Percentiles rank a stretch among this genome's conserved stretches.
Evolutionary conservation across 2,113 vertebrate genomes (phyloP).

Genomic region (Thalassarche chlororhynchos): DNA sequence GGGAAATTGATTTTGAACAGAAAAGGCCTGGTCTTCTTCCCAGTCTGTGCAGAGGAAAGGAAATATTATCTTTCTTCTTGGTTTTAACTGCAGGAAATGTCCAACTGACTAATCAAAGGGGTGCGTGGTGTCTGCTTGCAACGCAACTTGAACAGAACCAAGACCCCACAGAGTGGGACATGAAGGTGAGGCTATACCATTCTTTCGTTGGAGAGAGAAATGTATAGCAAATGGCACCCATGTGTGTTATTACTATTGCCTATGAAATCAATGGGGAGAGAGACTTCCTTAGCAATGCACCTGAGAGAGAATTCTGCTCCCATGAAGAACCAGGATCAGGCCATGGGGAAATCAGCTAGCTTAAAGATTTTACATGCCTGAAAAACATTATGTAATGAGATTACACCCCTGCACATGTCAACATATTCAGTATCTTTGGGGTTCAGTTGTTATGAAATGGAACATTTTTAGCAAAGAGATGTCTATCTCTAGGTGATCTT

Average conservation of each 20-base stretch:
- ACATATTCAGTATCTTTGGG: background rate
- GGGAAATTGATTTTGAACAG: background rate
- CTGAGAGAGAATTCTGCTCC: background rate
- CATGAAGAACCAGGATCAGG: background rate
- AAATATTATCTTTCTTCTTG: background rate
- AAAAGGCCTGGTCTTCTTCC: background rate
- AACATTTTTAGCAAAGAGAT: background rate
- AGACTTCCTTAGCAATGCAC: background rate
- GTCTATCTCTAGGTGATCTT: background rate
- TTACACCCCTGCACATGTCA: accelerated
- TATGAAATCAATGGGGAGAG: background rate
- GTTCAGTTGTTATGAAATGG: background rate
- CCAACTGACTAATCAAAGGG: background rate
- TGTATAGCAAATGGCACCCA: background rate
- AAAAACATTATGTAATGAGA: background rate
- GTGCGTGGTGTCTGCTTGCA: background rate
- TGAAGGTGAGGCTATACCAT: background rate
- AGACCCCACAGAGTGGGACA: background rate
- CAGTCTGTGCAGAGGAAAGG: background rate
- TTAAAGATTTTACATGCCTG: background rate
- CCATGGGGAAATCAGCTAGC: background rate
- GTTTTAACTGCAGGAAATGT: background rate
- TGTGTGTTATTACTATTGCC: background rate
- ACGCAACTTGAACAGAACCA: background rate
- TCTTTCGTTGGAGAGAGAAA: background rate